phyloP scores from a whole-genome alignment of 92 coral and sea anemone species.

The Parazoanthus atlanticus region DNA sequence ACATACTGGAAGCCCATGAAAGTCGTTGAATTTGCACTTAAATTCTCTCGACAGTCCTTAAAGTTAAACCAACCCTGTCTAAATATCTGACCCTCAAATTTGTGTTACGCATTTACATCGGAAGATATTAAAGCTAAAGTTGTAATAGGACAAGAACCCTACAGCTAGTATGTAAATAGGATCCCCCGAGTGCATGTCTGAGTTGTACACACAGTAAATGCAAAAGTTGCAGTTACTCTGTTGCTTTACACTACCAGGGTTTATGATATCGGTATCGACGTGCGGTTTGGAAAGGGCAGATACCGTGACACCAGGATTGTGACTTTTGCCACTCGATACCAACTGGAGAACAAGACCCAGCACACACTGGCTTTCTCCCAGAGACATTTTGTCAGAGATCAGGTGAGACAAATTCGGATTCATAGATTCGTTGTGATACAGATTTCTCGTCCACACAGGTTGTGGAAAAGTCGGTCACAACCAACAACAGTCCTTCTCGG shows the following conservation, averaged over 20 bases:
- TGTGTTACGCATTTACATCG: no score
- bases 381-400: slow-evolving; percentile 96
- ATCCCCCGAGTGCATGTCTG: neutral
- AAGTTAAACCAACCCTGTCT: no score
- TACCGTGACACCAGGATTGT: slow-evolving; percentile 94
- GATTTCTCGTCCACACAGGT: no score
- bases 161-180: neutral
- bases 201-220: neutral
- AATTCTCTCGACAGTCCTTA: no score
- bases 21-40: no score
- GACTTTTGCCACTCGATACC: slow-evolving; percentile 94
- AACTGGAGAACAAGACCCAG: slow-evolving; percentile 91
- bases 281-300: slow-evolving; percentile 93
- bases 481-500: no score
- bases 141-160: no score
- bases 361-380: slow-evolving; percentile 97
- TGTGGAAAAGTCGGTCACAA: no score
- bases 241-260: slow-evolving; percentile 65
- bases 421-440: neutral
- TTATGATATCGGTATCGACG: slow-evolving; percentile 97
- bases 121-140: no score
- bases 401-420: slow-evolving; percentile 47
- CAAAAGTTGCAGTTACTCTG: neutral
- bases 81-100: no score
- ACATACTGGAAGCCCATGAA: no score